These are phyloP conservation scores for Myanophis thanlyinensis DNA, from an alignment of 2,113 vertebrate species.

Conservation along the genomic window DNA sequence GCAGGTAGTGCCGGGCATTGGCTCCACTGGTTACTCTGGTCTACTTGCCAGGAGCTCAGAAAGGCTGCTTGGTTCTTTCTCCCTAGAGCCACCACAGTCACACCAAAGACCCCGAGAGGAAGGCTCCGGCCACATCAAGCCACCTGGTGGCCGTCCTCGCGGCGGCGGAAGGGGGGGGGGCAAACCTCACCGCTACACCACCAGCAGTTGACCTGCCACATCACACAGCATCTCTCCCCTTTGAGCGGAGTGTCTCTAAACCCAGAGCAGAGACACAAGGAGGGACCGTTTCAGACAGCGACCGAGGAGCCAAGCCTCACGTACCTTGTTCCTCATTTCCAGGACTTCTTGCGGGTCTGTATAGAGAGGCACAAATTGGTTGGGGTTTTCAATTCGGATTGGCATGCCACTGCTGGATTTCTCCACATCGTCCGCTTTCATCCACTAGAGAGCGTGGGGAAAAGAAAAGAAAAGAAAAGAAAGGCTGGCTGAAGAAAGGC, in stretches of 20 bases:
- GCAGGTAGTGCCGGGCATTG: too few relatives aligned
- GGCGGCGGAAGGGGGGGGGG: not conserved
- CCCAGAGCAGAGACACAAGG: not conserved
- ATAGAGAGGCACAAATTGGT: slow-evolving; percentile 97
- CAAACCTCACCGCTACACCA: not conserved
- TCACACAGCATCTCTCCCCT: not conserved
- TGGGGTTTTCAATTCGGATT: slow-evolving; percentile 94
- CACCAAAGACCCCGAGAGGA: not conserved
- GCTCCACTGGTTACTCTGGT: not conserved
- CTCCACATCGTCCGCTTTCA: slow-evolving; percentile 86
- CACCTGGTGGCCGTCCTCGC: not conserved
- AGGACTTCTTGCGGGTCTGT: slow-evolving; percentile 96
- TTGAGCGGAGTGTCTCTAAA: not conserved
- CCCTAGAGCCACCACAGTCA: not conserved
- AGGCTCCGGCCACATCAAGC: too few relatives aligned
- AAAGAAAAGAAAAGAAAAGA: not conserved
- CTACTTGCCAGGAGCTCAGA: not conserved
- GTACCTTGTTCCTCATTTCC: slow-evolving; percentile 96
- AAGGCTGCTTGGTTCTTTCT: not conserved
- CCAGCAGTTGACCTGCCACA: not conserved
- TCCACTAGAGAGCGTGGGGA: slow-evolving; percentile 75
- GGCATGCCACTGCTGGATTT: slow-evolving; percentile 85
- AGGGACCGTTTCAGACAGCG: not conserved
- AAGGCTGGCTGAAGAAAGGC: not conserved
- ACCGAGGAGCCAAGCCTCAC: fast-evolving